phyloP scores from a whole-genome alignment of 2,888 invertebrate genomes.

The Lithosia quadra region DNA sequence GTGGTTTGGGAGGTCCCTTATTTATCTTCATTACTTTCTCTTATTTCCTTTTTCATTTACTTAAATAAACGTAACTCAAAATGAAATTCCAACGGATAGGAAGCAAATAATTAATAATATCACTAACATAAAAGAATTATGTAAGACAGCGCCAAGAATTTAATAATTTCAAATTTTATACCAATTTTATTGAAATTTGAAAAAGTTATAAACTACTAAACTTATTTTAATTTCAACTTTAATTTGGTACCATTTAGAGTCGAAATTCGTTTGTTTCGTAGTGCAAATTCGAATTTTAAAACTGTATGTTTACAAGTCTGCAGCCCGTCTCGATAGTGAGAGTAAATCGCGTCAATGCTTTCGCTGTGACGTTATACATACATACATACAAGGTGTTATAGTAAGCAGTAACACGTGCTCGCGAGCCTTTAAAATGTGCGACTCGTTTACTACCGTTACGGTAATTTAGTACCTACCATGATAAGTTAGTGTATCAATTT shows the following conservation, averaged over 20 bases:
- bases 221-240: constrained; percentile 19
- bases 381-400: neutral
- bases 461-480: neutral
- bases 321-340: constrained; percentile 55
- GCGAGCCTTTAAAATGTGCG: neutral
- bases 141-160: constrained; percentile 35
- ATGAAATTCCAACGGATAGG: neutral
- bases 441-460: neutral
- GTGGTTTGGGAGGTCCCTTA: neutral
- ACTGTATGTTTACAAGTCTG: constrained; percentile 43
- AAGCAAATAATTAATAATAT: constrained; percentile 26
- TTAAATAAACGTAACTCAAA: neutral
- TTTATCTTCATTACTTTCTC: neutral
- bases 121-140: constrained; percentile 19
- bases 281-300: constrained; percentile 36
- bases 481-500: neutral
- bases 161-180: constrained; percentile 29
- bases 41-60: neutral
- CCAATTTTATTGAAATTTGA: constrained; percentile 26
- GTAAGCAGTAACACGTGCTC: neutral
- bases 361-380: constrained; percentile 41
- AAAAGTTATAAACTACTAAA: neutral
- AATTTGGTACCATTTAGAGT: neutral
- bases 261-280: constrained; percentile 21
- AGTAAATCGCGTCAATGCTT: constrained; percentile 49